Percentiles rank a stretch among this genome's conserved stretches.
Conservation (phyloP, 2,113 vertebrate species). For the Abramis brama region DNA sequence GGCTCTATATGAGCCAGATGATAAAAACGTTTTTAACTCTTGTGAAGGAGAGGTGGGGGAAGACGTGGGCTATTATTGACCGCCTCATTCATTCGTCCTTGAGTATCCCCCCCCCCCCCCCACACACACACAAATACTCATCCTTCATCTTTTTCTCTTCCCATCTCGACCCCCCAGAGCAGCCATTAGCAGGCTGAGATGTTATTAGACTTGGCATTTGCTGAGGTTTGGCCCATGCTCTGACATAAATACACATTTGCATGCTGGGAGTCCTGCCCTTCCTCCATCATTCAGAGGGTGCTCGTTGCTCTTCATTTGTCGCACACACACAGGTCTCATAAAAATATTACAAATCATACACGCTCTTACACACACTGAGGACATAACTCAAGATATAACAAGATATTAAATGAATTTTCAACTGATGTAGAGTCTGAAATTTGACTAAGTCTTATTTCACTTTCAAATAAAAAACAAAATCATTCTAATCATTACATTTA, state of each 20-base stretch:
- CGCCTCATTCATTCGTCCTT: conserved; percentile 58
- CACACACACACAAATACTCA: neutral
- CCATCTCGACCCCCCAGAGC: neutral
- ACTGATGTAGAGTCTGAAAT: neutral
- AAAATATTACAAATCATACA: conserved; percentile 15
- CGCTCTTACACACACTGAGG: neutral
- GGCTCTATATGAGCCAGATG: conserved; percentile 67
- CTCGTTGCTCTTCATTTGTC: conserved; percentile 12
- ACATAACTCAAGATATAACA: neutral
- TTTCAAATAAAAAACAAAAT: neutral
- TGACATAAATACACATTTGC: conserved; percentile 50
- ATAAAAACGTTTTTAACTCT: conserved; percentile 64
- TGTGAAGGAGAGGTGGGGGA: conserved; percentile 28
- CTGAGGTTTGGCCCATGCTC: conserved; percentile 35
- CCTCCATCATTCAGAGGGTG: conserved; percentile 21
- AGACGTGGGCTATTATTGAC: conserved; percentile 69
- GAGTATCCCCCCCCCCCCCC: conserved; percentile 44
- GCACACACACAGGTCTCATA: conserved; percentile 11
- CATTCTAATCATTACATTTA: neutral
- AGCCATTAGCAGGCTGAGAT: conserved; percentile 33
- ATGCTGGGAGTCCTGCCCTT: conserved; percentile 23
- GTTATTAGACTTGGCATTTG: conserved; percentile 57
- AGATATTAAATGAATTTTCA: neutral
- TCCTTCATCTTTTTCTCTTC: neutral
- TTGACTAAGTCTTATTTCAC: neutral